Evolutionary conservation across 2,888 invertebrate genomes (phyloP), one percentile per base, ranked within the genome.

Genomic region (Coenonympha arcania): DNA sequence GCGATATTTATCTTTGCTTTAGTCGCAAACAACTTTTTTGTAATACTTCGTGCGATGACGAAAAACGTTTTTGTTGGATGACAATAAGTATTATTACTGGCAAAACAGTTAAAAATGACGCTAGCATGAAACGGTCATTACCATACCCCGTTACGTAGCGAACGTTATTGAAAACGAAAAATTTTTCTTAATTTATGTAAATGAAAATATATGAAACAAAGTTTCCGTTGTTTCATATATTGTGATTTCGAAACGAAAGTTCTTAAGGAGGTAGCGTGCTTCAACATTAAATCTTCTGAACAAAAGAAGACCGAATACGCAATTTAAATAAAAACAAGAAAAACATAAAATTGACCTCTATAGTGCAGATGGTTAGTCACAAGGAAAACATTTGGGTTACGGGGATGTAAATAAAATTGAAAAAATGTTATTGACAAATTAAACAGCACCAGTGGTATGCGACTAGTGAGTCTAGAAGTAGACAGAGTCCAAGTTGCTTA

Each of bases 281-380:
- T 9, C 16, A 1, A 30, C n/a, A n/a, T n/a, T 11, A 30, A n/a
- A 13, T 11, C 5, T 30, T 26, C n/a, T 26, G 6, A 26, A 9
- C 24, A 9, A 26, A 4, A 11, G 4, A 4, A 3, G n/a, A 11
- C 2, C 15, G 15, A 1, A 3, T 15, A 31, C 31, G 31, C 31
- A 31, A 8, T 33, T 4, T 15, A 33, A 15, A 26, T 22, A 15
- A 2, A 22, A 33, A 30, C 18, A 30, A 11, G 36, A 9, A 22
- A 20, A 22, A 33, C 48, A 31, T 39, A 42, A 42, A 40, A 22
- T 34, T 24, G 33, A 33, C 30, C 30, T 44, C 44, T 20, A 52
- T 46, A 44, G 61, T 61, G 84, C 84, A 75, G 71, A 79, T 79
- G 68, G 85, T 83, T 85, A 85, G 88, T 87, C 82, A 83, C 85